Conservation (phyloP, 2,113 vertebrate genomes). For the Lucifuga dentata region DNA sequence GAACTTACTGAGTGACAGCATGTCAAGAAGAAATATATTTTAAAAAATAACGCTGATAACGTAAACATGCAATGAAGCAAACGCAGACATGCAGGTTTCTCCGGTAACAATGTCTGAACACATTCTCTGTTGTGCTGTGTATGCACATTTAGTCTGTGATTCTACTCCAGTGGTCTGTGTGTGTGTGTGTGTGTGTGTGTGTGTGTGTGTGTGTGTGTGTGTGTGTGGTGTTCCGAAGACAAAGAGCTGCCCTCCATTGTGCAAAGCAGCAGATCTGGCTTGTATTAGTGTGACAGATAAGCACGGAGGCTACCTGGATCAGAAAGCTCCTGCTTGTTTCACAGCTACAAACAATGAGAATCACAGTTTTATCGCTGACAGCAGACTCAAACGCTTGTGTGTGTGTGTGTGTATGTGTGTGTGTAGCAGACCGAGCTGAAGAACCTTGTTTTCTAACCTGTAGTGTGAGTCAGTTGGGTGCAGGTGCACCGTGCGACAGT, state of each 20-base stretch:
- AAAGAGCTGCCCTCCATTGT: neutral
- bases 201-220: neutral
- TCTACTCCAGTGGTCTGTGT: neutral
- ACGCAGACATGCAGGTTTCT: no score
- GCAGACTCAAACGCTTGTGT: neutral
- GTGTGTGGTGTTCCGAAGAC: neutral
- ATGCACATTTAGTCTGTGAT: no score
- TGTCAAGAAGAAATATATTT: no score
- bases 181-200: neutral
- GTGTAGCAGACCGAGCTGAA: neutral
- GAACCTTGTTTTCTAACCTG: neutral
- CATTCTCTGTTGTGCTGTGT: no score
- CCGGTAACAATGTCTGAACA: no score
- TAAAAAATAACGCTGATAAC: no score
- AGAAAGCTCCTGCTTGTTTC: conserved; percentile 1
- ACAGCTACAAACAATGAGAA: neutral
- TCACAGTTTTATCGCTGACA: neutral
- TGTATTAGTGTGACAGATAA: neutral
- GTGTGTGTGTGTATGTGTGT: no score
- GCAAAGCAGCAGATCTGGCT: neutral
- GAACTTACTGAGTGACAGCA: no score
- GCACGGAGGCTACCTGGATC: neutral
- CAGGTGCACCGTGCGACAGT: conserved; percentile 51
- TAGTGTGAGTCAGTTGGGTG: conserved; percentile 6
- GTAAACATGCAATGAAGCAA: no score